Conservation (phyloP, 53 echinoderm and acorn worm species). For the Antedon mediterranea region DNA sequence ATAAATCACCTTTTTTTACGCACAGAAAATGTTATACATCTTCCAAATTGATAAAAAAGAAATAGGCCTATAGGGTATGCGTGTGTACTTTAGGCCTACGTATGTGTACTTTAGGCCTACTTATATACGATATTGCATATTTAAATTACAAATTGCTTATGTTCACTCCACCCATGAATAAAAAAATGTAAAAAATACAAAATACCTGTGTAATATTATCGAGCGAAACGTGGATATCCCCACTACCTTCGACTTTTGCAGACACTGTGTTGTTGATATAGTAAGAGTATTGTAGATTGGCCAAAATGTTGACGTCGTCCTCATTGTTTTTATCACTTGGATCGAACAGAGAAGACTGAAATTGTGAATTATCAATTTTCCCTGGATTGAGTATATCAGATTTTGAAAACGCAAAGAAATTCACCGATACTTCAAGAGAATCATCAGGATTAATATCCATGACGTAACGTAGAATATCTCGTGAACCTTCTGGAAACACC, state of each 20-base stretch:
- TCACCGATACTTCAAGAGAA: background rate
- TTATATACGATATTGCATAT: no score
- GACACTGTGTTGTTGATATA: background rate
- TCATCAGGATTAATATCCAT: background rate
- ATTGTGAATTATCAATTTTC: no score
- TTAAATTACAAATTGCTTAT: no score
- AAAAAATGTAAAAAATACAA: background rate
- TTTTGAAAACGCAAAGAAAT: background rate
- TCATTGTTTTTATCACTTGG: background rate
- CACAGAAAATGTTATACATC: no score
- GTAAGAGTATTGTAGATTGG: background rate
- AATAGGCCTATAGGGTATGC: no score
- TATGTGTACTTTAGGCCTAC: no score
- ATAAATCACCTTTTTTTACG: no score
- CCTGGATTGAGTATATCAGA: background rate
- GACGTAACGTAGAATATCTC: background rate
- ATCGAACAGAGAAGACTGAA: no score
- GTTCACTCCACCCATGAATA: no score
- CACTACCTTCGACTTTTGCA: background rate
- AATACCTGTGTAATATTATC: background rate
- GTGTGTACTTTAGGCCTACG: no score
- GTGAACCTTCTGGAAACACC: background rate
- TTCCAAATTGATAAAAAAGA: no score
- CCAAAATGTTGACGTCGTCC: background rate
- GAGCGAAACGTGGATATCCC: background rate